Base-by-base conservation (phyloP, 1,140 invertebrate species). In the Mamestra configurata region DNA sequence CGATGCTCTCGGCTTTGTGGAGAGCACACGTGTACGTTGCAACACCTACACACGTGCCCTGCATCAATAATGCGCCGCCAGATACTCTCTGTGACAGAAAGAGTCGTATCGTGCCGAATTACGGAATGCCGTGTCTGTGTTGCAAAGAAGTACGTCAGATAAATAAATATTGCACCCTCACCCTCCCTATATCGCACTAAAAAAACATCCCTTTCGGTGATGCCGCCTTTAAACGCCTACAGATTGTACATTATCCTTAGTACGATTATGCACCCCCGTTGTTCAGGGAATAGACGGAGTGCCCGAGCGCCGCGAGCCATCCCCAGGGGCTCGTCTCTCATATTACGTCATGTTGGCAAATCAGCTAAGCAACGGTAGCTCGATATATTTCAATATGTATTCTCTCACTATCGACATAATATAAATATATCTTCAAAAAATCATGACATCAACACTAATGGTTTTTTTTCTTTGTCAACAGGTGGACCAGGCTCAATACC, bases 221-320 rank as follows among this genome's bases (percentile, higher is more conserved):
- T 92, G 92, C 91, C 89, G 92, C 90, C 92, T 94, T 94, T 95
- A 95, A 95, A 95, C 92, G 93, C 92, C 93, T 95, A 95, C 92
- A 95, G 93, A 94, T 95, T 95, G 92, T 95, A 95, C 92, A 95
- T 95, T 95, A 94, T 95, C 93, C 92, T 94, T 94, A 93, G 91
- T 94, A 92, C 92, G 93, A 95, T 95, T 95, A 95, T 95, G 92
- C 93, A 95, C 93, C 93, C 93, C 92, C 92, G 90, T 88, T 93
- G 92, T 94, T 90, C 91, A 86, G 93, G 89, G 91, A 93, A 92
- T 93, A 88, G 87, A 77, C 86, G 85, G 89, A 94, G 93, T 94
- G 89, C 93, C 91, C 88, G 87, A 84, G 90, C 78, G 89, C 90
- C 88, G 78, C 81, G 75, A 88, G 85, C 84, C 81, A 76, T 92